Base-by-base conservation (phyloP, 2,113 vertebrate genomes). In the Leucosticte australis region DNA sequence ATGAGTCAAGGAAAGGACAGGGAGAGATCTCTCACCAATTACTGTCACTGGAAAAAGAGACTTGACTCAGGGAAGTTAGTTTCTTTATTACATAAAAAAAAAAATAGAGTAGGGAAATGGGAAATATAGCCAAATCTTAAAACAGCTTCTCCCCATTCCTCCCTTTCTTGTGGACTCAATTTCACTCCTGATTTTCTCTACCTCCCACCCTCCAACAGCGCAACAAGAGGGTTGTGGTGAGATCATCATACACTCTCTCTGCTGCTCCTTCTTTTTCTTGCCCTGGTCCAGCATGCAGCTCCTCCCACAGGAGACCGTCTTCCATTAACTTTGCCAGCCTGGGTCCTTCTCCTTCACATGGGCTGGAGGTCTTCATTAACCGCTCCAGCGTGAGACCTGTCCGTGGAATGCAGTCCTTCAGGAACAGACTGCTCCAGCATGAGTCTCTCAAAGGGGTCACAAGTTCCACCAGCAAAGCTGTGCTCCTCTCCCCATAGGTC, bases 251-350 rank as follows among this genome's bases (percentile, higher is more conserved):
- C 0, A 0, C 11, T n/a, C 2, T 39, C 20, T 68, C 64, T 77
- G 23, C 21, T 27, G 1, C 13, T 56, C 4, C 22, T 75, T 62
- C 7, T 49, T 39, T 44, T 35, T 50, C 10, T 47, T 73, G 4
- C 3, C 2, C 27, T 47, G 17, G 6, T 87, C 23, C 69, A 47
- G 4, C 2, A 1, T 9, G 13, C 15, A 26, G 9, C 18, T 16
- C 17, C 11, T n/a, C 17, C 17, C 50, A 46, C 0, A 0, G 23
- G 5, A 42, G 5, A 15, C 23, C 52, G 37, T 39, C 3, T 2
- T 55, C 10, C 44, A 15, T 3, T 6, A 49, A 33, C 21, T 60
- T 44, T 23, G 19, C 5, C 8, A 52, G 0, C 0, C 0, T 41
- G 3, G 2, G 10, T 65, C 44, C 28, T 80, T 64, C 31, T 56